Conservation (phyloP, 1,140 invertebrate genomes). For the Conopomorpha cramerella region DNA sequence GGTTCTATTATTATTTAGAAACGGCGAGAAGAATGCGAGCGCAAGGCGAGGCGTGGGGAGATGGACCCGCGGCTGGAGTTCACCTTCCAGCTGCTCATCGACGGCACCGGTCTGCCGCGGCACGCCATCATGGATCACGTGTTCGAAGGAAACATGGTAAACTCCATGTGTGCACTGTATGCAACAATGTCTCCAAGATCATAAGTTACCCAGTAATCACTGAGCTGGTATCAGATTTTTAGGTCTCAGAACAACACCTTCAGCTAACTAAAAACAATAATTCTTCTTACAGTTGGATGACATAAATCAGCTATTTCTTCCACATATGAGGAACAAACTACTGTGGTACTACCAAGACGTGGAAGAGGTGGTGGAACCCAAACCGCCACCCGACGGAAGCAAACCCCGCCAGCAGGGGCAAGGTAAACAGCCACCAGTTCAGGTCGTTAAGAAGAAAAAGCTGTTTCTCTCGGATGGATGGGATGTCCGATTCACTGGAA, state of each 20-base stretch:
- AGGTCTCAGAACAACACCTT: too few species aligned
- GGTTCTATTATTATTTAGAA: slow-evolving; percentile 59
- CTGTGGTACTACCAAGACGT: slow-evolving; percentile 93
- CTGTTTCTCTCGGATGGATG: slow-evolving; percentile 88
- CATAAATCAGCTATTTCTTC: slow-evolving; percentile 85
- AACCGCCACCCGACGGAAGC: slow-evolving; percentile 48
- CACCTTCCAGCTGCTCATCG: slow-evolving; percentile 83
- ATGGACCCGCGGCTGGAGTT: slow-evolving; percentile 89
- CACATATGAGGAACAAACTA: slow-evolving; percentile 84
- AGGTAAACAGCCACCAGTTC: slow-evolving; percentile 33
- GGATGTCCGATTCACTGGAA: slow-evolving; percentile 79
- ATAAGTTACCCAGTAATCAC: too few species aligned
- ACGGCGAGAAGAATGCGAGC: slow-evolving; percentile 86
- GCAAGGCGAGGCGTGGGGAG: slow-evolving; percentile 83
- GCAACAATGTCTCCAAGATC: too few species aligned
- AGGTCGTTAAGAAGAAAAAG: slow-evolving; percentile 71
- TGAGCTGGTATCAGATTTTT: too few species aligned
- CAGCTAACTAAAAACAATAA: background rate
- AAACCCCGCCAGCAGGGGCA: slow-evolving; percentile 40
- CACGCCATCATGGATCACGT: slow-evolving; percentile 88
- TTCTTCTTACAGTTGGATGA: slow-evolving; percentile 72
- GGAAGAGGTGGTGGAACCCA: slow-evolving; percentile 66
- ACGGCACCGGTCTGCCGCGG: slow-evolving; percentile 75
- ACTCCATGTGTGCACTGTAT: too few species aligned
- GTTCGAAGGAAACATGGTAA: slow-evolving; percentile 86